phyloP scores from a whole-genome alignment of 2,888 invertebrate species.

The Blomia tropicalis region DNA sequence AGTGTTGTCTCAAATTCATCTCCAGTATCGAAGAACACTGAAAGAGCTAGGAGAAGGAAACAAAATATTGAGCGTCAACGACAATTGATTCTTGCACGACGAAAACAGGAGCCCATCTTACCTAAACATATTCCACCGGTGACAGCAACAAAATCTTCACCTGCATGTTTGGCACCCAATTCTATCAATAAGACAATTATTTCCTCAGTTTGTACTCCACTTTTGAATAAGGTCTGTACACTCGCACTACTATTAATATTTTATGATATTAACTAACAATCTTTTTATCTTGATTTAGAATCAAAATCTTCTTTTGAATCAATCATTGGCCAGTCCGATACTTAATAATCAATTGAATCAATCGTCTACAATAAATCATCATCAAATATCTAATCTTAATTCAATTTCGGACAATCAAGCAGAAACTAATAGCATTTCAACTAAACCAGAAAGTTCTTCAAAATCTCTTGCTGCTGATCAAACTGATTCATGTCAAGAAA shows the following conservation, averaged over 20 bases:
- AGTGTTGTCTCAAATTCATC: neutral
- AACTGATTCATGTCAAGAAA: too few relatives aligned
- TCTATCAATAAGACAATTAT: neutral
- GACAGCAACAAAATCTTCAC: neutral
- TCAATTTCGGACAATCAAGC: too few relatives aligned
- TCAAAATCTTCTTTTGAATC: neutral
- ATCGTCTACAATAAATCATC: neutral
- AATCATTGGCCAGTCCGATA: neutral
- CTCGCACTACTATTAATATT: neutral
- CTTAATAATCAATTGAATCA: neutral
- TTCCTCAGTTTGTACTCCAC: neutral
- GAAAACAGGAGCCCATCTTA: neutral
- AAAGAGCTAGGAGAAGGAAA: neutral
- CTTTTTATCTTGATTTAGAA: neutral
- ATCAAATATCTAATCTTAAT: too few relatives aligned
- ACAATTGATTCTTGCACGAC: neutral
- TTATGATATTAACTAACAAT: neutral
- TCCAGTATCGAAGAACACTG: neutral
- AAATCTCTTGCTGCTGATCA: too few relatives aligned
- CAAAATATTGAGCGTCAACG: slow-evolving; percentile 12
- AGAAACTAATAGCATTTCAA: too few relatives aligned
- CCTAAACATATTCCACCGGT: slow-evolving; percentile 14
- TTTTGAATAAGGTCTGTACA: neutral
- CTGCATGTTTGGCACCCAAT: neutral
- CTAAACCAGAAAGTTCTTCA: too few relatives aligned